A percentile compares a stretch with the other conserved stretches of the same genome.
Evolutionary conservation across 2,888 invertebrate genomes (phyloP).

Genomic region (Volucella bombylans): DNA sequence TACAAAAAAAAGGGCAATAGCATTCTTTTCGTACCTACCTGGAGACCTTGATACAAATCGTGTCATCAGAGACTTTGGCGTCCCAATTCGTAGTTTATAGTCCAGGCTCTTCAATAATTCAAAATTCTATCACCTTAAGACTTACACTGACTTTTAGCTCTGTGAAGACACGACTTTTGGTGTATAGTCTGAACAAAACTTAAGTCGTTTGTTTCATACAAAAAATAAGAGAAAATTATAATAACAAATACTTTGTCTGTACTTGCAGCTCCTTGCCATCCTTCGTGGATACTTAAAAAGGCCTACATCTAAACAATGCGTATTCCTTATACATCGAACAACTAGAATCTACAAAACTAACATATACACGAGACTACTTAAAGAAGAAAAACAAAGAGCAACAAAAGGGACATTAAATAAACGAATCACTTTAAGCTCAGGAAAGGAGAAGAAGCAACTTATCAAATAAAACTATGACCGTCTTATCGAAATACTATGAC

Average conservation of each 20-base stretch:
- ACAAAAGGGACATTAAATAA: background rate
- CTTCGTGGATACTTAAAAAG: conserved; percentile 15
- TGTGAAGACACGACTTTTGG: no score
- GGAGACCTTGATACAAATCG: no score
- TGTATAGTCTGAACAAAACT: no score
- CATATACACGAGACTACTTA: conserved; percentile 10
- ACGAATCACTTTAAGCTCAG: background rate
- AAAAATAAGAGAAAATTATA: no score
- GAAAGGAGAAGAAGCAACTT: background rate
- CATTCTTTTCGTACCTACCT: no score
- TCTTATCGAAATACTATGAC: conserved; percentile 86
- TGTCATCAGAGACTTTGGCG: no score
- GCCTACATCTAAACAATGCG: conserved; percentile 23
- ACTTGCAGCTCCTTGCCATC: conserved; percentile 34
- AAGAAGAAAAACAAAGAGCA: background rate
- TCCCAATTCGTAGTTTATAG: no score
- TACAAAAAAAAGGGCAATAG: no score
- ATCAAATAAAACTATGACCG: conserved; percentile 76
- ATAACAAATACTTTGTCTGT: background rate
- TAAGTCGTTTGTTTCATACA: no score
- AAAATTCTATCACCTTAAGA: no score
- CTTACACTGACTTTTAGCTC: no score
- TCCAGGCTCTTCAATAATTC: no score
- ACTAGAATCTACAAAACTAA: background rate
- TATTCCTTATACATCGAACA: conserved; percentile 34